phyloP scores from a whole-genome alignment of 2,888 invertebrate genomes.

The Ectobius pallidus region DNA sequence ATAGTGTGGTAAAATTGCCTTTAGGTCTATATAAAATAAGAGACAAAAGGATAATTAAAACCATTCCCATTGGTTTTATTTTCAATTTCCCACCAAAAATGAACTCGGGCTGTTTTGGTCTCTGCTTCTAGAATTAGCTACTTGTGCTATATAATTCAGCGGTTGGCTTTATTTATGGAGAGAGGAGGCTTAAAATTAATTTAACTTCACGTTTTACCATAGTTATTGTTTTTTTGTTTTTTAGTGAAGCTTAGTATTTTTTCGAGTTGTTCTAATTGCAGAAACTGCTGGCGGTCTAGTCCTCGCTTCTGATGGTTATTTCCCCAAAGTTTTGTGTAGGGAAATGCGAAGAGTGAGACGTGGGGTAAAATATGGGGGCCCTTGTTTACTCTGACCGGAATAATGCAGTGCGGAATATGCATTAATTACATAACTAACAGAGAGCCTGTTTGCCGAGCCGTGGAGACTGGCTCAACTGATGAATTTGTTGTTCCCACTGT shows the following conservation, averaged over 20 bases:
- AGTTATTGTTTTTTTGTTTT: background rate
- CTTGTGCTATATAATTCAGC: no score
- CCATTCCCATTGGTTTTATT: no score
- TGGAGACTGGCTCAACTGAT: background rate
- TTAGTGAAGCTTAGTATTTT: background rate
- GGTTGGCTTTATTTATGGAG: no score
- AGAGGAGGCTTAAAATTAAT: no score
- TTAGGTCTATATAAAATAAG: no score
- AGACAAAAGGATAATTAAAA: no score
- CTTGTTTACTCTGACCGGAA: slow-evolving; percentile 34
- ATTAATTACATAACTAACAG: slow-evolving; percentile 34
- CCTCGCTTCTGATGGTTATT: slow-evolving; percentile 1
- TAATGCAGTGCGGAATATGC: slow-evolving; percentile 36
- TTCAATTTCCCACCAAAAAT: no score
- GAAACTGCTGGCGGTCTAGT: no score
- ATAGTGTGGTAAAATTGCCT: no score
- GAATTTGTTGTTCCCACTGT: background rate
- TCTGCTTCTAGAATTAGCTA: no score
- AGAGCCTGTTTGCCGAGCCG: background rate
- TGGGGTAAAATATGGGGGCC: slow-evolving; percentile 28
- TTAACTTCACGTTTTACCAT: no score
- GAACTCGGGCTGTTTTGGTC: no score
- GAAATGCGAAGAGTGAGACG: background rate
- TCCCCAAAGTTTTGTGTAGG: background rate
- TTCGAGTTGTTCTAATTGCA: background rate